Evolutionary conservation across 2,113 vertebrate genomes (phyloP).

Genomic region (Coreoperca whiteheadi): DNA sequence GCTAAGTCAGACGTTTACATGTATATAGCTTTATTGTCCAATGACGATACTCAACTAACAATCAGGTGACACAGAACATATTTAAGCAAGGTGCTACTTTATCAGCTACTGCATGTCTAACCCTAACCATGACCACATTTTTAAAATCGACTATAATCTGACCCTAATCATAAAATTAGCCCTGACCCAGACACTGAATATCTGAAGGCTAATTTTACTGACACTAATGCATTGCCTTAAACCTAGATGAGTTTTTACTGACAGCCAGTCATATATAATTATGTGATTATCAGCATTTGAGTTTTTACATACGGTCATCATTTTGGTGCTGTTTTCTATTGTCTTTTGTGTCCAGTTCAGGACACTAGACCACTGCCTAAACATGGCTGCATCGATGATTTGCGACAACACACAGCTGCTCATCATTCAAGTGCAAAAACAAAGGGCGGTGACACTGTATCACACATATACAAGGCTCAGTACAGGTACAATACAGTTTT

Average conservation of each 20-base stretch:
- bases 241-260: background rate
- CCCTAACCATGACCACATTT: background rate
- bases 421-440: constrained; percentile 38
- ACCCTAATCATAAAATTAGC: constrained; percentile 6
- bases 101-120: constrained; percentile 1
- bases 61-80: constrained; percentile 7
- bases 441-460: constrained; percentile 15
- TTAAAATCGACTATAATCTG: background rate
- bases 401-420: background rate
- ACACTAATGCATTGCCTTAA: background rate
- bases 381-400: background rate
- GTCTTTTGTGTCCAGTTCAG: no score
- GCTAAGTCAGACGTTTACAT: background rate
- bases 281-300: constrained; percentile 11
- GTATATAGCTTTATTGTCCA: background rate
- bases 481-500: constrained; percentile 2
- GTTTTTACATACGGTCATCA: constrained; percentile 3
- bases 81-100: background rate
- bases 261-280: background rate
- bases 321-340: background rate
- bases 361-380: background rate
- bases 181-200: background rate
- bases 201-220: background rate
- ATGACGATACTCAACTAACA: constrained; percentile 23
- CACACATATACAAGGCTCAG: constrained; percentile 26